A percentile compares a stretch with the other conserved stretches of the same genome.
Evolutionary conservation across 2,888 invertebrate species (phyloP).

Genomic region (Drosophila atroscutellata): DNA sequence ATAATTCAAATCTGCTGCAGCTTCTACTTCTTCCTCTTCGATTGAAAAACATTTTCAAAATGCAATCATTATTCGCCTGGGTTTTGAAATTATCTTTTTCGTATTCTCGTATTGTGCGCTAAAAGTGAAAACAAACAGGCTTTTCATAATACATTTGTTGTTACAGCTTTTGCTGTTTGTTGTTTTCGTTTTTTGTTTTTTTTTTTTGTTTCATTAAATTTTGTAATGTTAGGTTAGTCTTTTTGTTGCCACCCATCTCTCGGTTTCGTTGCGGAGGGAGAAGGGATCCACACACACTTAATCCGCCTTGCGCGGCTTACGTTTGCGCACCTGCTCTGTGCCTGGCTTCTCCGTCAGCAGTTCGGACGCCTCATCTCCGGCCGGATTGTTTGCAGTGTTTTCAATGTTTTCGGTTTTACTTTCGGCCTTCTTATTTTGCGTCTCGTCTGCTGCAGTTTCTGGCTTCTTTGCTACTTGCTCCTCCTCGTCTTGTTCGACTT

Average conservation of each 20-base stretch:
- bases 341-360: conserved; percentile 43
- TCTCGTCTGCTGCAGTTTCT: conserved; percentile 51
- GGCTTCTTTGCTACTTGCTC: conserved; percentile 36
- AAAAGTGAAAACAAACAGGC: conserved; percentile 37
- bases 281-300: conserved; percentile 77
- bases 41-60: conserved; percentile 33
- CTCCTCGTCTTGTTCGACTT: conserved; percentile 34
- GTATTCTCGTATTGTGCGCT: conserved; percentile 62
- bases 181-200: conserved; percentile 8
- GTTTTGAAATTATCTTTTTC: conserved; percentile 26
- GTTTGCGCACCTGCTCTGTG: conserved; percentile 87
- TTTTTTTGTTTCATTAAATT: conserved; percentile 33
- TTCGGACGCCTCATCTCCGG: conserved; percentile 51
- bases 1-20: conserved; percentile 12
- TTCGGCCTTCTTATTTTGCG: conserved; percentile 59
- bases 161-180: conserved; percentile 23
- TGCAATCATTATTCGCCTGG: conserved; percentile 21
- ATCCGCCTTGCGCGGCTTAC: conserved; percentile 90
- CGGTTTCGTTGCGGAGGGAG: neutral
- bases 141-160: conserved; percentile 37
- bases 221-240: conserved; percentile 59
- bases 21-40: neutral
- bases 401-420: conserved; percentile 52
- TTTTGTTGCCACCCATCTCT: conserved; percentile 53
- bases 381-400: conserved; percentile 29